Base-by-base conservation (phyloP, 2,113 vertebrate species). In the Halichoeres trimaculatus region DNA sequence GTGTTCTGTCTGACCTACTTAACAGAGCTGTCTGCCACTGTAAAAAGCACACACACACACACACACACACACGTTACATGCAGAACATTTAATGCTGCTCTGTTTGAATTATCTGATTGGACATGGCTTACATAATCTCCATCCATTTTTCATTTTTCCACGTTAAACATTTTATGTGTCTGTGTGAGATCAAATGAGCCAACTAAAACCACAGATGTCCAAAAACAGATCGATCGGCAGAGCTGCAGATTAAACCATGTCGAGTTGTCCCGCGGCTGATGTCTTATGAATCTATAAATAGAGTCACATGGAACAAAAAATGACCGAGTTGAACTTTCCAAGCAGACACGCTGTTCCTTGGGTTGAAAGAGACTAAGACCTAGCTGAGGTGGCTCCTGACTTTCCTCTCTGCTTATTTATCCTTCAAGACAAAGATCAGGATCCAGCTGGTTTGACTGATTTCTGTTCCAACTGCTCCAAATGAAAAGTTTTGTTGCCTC, bases 1-100 rank as follows among this genome's bases (percentile, higher is more conserved):
- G 17, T 0, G 1, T 17, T 55, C 57, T 36, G 38, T 45, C 58
- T 83, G 77, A 76, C 83, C 77, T 76, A 71, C 60, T 79, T 86
- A 68, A 55, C 35, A 20, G 22, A 23, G 65, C 50, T 36, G 61
- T 52, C 19, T 19, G 43, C 1, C 6, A 30, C 30, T 30, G 30
- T 22, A 51, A 17, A 45, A 5, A 45, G 16, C 17, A 17, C 43
- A n/a, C 16, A 14, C 16, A 43, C 3, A 5, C 13, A 14, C 57
- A 43, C 55, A 47, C 22, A 67, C 10, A 53, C 17, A 56, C 23
- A 30, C 12, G 56, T 45, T 20, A 36, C 10, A n/a, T 51, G n/a
- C 56, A 69, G 51, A 58, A 55, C 13, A 56, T 66, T 16, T 48
- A 10, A 36, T 26, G 9, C 36, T 22, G 35, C 30, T 53, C 34